Evolutionary conservation across 2,888 invertebrate species (phyloP).

Genomic region (Ophonus ardosiacus): DNA sequence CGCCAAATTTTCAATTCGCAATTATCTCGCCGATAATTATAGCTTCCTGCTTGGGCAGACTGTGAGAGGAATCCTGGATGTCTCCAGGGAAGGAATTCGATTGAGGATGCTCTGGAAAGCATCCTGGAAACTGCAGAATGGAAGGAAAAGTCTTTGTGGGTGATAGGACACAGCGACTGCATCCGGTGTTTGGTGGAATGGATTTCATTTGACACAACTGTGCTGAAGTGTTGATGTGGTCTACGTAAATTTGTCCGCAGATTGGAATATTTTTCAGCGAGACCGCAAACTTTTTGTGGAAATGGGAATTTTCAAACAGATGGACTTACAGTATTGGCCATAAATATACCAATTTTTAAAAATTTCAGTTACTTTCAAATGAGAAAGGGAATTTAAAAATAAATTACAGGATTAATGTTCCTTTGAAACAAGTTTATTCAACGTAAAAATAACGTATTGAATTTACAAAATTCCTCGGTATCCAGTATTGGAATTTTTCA

Average conservation of each 20-base stretch:
- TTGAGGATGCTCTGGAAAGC: background rate
- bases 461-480: too few relatives aligned
- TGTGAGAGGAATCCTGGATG: constrained; percentile 32
- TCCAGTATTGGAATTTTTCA: too few relatives aligned
- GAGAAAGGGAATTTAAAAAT: too few relatives aligned
- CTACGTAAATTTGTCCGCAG: background rate
- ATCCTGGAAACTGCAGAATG: background rate
- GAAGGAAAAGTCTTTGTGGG: background rate
- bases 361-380: too few relatives aligned
- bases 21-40: constrained; percentile 70
- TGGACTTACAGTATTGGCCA: too few relatives aligned
- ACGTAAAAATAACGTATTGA: too few relatives aligned
- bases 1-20: constrained; percentile 73
- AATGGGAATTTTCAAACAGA: too few relatives aligned
- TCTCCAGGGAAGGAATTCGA: background rate
- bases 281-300: too few relatives aligned
- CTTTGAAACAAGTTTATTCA: too few relatives aligned
- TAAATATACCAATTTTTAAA: too few relatives aligned
- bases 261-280: background rate
- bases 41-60: constrained; percentile 54
- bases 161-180: background rate
- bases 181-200: background rate
- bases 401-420: too few relatives aligned
- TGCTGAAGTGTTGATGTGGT: background rate
- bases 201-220: background rate